These are phyloP conservation scores for Eurystomus gularis DNA, from an alignment of 2,113 vertebrate species.

Conservation along the genomic window DNA sequence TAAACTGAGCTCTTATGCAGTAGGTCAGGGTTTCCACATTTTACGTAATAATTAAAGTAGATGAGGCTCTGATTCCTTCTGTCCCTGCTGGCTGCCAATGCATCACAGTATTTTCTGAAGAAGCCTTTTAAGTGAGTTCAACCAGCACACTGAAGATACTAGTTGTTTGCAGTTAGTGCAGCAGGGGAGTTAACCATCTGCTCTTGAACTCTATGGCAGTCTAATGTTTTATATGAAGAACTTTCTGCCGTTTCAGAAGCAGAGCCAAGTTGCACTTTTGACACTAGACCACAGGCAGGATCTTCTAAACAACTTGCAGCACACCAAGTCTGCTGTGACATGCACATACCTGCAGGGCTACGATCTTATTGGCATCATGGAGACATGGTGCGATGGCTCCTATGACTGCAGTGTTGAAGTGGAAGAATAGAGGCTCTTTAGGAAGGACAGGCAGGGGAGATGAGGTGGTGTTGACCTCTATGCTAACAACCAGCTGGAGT, in stretches of 20 bases:
- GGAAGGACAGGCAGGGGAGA: not conserved
- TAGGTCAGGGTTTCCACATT: not conserved
- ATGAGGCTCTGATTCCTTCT: not conserved
- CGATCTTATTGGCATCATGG: not conserved
- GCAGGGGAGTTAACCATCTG: not conserved
- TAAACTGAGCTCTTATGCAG: not conserved
- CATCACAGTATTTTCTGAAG: not conserved
- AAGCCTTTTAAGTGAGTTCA: not conserved
- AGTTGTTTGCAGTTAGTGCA: not conserved
- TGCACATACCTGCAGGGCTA: not conserved
- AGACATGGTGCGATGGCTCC: not conserved
- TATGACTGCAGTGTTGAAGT: not conserved
- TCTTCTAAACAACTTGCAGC: not conserved
- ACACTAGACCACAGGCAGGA: not conserved
- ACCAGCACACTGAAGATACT: not conserved
- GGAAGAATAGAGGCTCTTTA: not conserved
- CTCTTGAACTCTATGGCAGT: not conserved
- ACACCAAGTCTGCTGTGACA: not conserved
- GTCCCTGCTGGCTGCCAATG: not conserved
- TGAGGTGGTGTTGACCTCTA: not conserved
- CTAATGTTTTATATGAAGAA: not conserved
- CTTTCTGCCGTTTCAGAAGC: not conserved
- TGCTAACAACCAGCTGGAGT: not conserved
- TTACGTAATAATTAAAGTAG: not conserved
- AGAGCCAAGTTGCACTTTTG: not conserved